A percentile compares a stretch with the other conserved stretches of the same genome.
These are phyloP conservation scores for Pedionomus torquatus DNA, from an alignment of 2,113 vertebrate species.

Conservation along the genomic window DNA sequence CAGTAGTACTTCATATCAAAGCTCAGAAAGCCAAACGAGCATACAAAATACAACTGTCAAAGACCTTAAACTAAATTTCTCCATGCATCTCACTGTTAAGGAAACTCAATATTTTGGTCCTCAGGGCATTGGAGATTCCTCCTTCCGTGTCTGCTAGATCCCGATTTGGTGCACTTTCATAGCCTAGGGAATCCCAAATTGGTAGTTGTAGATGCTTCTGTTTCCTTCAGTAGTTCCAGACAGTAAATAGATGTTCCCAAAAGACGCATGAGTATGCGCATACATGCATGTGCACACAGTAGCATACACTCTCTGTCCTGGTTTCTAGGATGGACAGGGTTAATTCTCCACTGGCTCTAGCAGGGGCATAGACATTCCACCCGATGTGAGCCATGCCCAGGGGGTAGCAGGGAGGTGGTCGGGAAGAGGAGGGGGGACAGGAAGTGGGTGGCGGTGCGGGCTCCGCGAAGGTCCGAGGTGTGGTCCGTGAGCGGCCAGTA, in stretches of 20 bases:
- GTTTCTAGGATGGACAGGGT: no score
- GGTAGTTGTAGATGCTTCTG: neutral
- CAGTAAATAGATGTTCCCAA: neutral
- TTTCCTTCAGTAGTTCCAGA: neutral
- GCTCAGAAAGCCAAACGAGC: neutral
- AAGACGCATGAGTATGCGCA: neutral
- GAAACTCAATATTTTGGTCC: neutral
- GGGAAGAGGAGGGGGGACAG: no score
- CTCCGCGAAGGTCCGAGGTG: no score
- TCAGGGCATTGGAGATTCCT: neutral
- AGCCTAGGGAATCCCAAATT: neutral
- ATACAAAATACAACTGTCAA: neutral
- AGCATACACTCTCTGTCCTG: no score
- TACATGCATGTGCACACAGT: neutral
- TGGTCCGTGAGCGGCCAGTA: no score
- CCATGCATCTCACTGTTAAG: neutral
- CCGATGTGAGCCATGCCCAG: no score
- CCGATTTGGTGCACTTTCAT: neutral
- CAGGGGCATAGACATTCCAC: no score
- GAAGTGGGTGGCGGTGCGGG: no score
- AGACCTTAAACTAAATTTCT: neutral
- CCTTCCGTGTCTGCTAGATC: neutral
- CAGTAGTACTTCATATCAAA: neutral
- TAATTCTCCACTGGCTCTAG: no score
- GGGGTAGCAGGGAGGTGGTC: no score